phyloP scores from a whole-genome alignment of 2,888 invertebrate species.

The Acronicta alni region DNA sequence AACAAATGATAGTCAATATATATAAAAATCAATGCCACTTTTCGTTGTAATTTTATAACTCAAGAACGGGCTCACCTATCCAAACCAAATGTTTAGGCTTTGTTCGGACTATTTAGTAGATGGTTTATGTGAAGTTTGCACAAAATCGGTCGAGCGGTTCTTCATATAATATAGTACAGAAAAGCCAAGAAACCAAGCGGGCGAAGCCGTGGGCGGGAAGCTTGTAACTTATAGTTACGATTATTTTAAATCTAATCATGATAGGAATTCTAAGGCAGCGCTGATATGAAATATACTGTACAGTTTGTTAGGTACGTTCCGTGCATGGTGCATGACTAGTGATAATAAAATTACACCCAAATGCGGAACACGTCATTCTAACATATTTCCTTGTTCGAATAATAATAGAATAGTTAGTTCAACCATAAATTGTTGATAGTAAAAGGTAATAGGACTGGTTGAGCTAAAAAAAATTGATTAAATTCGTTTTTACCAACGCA shows the following conservation, averaged over 20 bases:
- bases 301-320: slow-evolving; percentile 14
- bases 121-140: no score
- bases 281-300: slow-evolving; percentile 25
- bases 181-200: no score
- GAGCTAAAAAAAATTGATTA: not conserved
- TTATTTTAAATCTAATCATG: slow-evolving; percentile 4
- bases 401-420: slow-evolving; percentile 18
- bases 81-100: no score
- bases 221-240: not conserved
- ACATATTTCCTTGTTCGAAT: slow-evolving; percentile 44
- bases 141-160: no score
- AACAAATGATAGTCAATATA: no score
- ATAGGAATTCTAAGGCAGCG: not conserved
- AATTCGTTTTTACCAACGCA: no score
- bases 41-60: no score
- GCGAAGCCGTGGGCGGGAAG: no score
- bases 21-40: no score
- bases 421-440: slow-evolving; percentile 22
- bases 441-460: slow-evolving; percentile 8
- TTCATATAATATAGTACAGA: no score
- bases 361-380: slow-evolving; percentile 38
- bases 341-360: slow-evolving; percentile 45
- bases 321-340: slow-evolving; percentile 51
- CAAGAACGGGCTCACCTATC: no score
- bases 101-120: no score